Evolutionary conservation across 2,113 vertebrate genomes (phyloP), one percentile per base, ranked within the genome.

Genomic region (Onychostruthus taczanowskii): DNA sequence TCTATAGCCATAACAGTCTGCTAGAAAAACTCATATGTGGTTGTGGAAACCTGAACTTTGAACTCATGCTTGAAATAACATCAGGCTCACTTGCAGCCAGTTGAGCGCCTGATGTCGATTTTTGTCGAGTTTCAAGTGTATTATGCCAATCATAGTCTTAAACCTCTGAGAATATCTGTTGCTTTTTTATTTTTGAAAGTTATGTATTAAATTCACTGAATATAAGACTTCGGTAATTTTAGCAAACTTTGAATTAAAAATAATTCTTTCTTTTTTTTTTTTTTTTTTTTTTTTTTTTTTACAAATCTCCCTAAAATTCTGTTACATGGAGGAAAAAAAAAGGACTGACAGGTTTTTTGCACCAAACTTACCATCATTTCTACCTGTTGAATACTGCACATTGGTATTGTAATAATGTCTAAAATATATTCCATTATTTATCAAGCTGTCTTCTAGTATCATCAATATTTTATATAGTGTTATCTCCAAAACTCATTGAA

Each of bases 271-370:
- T 6, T 5, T 4, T 4, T 13, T 10, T 6, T 33, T 66, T 30
- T 0, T 5, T 4, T 4, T 0, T 5, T 4, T 4, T 16, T 10
- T 6, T 5, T 4, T 4, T 13, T 10, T 6, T 33, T 66, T 30
- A 52, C 6, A 81, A 63, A 47, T 50, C 21, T 70, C 13, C 23
- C 59, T 77, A 84, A 69, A 84, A 62, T 69, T 64, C 31, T 76
- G 30, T 11, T 64, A 27, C 8, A 31, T 13, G 7, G 9, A 67
- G n/a, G 37, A 6, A 7, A 62, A 76, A 72, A 84, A 81, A 30
- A 30, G 6, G 3, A n/a, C 11, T 33, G 16, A 16, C 7, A 43
- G 4, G 6, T 52, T 83, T 67, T 59, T 68, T 58, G 53, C 13
- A 67, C 14, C 9, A 75, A 89, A 72, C 27, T 68, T 89, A 84